phyloP scores from a whole-genome alignment of 2,797 vertebrate genomes.

The Argya squamiceps region DNA sequence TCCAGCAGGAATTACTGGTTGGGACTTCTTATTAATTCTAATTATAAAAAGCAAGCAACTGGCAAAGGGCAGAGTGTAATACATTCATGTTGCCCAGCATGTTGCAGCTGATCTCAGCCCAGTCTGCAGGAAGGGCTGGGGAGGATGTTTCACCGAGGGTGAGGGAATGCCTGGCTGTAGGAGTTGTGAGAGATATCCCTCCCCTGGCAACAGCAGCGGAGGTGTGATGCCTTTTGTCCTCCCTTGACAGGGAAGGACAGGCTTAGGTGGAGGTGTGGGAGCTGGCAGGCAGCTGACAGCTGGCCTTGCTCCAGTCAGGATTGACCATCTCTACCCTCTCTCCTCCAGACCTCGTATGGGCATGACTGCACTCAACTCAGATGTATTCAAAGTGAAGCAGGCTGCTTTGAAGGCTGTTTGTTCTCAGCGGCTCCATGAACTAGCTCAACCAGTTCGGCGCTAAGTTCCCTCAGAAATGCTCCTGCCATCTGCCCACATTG shows the following conservation, averaged over 20 bases:
- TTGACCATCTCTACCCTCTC: not conserved
- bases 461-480: slow-evolving; percentile 17
- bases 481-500: not conserved
- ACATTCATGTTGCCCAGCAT: not conserved
- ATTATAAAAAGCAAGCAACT: not conserved
- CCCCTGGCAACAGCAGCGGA: not conserved
- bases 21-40: not conserved
- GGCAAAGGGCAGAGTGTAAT: not conserved
- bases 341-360: slow-evolving; percentile 35
- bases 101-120: not conserved
- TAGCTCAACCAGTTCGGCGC: slow-evolving; percentile 52
- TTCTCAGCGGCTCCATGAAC: slow-evolving; percentile 42
- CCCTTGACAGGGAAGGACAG: not conserved
- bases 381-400: slow-evolving; percentile 69
- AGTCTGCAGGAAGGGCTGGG: not conserved
- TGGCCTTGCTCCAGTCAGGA: not conserved
- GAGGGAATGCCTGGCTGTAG: not conserved
- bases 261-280: not conserved
- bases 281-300: not conserved
- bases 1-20: not conserved
- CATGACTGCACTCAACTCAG: not conserved
- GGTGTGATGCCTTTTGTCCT: not conserved
- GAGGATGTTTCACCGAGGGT: not conserved
- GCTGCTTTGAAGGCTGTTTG: slow-evolving; percentile 65
- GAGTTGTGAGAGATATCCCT: not conserved